These are phyloP conservation scores for Sinohyriopsis cumingii DNA, from an alignment of 2,888 invertebrate genomes.

Conservation along the genomic window DNA sequence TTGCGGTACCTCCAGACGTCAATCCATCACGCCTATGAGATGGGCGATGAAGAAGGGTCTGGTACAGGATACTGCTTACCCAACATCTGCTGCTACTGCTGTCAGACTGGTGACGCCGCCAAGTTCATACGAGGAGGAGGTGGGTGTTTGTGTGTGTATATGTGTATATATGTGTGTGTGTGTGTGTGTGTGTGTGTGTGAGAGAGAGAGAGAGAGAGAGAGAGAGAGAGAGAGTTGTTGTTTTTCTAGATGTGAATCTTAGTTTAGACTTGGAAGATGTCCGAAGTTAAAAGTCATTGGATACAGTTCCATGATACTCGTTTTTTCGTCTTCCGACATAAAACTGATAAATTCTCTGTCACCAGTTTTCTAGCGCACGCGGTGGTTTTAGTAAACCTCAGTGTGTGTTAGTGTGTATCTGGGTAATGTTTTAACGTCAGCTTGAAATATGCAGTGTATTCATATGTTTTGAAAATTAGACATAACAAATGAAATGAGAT, in stretches of 20 bases:
- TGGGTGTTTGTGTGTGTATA: conserved; percentile 6
- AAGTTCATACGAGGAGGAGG: conserved; percentile 43
- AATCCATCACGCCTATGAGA: conserved; percentile 41
- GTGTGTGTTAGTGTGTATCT: too few species aligned
- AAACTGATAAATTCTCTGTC: too few species aligned
- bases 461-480: too few species aligned
- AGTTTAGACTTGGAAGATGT: too few species aligned
- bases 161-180: background rate
- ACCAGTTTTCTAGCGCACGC: too few species aligned
- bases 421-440: too few species aligned
- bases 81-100: conserved; percentile 24
- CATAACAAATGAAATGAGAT: too few species aligned
- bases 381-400: too few species aligned
- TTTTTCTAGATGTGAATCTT: background rate
- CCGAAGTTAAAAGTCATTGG: too few species aligned
- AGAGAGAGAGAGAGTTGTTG: background rate
- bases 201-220: conserved; percentile 6
- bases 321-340: too few species aligned
- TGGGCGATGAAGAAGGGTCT: conserved; percentile 40
- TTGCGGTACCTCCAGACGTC: conserved; percentile 56
- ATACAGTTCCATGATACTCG: too few species aligned
- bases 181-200: background rate
- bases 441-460: too few species aligned
- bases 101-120: conserved; percentile 35
- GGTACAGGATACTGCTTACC: conserved; percentile 38